Conservation (phyloP, 2,113 vertebrate species). For the Galemys pyrenaicus region DNA sequence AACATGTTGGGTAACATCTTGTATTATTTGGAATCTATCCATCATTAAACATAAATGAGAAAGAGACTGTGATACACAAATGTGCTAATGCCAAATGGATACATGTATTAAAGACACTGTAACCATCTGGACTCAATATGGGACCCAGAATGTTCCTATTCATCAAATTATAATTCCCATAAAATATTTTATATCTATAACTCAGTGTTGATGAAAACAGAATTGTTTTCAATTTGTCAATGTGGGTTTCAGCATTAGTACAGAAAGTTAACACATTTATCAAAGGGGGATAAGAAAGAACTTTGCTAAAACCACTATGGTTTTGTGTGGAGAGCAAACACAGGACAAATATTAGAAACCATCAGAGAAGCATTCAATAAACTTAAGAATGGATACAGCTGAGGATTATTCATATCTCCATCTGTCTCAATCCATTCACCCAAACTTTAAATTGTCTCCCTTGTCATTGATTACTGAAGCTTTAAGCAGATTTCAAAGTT, state of each 20-base stretch:
- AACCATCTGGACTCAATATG: conserved; percentile 87
- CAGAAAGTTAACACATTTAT: conserved; percentile 14
- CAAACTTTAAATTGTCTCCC: not conserved
- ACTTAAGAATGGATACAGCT: not conserved
- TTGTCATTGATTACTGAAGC: not conserved
- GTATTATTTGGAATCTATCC: conserved; percentile 85
- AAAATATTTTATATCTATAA: conserved; percentile 77
- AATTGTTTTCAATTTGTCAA: conserved; percentile 76
- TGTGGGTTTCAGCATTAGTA: conserved; percentile 28
- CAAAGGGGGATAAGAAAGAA: not conserved
- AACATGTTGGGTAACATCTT: conserved; percentile 86
- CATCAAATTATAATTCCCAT: conserved; percentile 83
- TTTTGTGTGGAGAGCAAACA: not conserved
- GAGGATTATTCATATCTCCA: not conserved
- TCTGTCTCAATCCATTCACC: not conserved
- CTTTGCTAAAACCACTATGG: not conserved
- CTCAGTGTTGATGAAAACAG: conserved; percentile 78
- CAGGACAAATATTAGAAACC: not conserved
- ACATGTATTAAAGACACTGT: conserved; percentile 81
- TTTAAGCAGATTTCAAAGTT: not conserved
- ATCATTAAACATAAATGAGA: conserved; percentile 86
- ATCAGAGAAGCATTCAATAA: not conserved
- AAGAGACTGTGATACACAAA: conserved; percentile 80
- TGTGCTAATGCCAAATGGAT: conserved; percentile 82
- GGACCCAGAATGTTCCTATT: conserved; percentile 80